phyloP scores from a whole-genome alignment of 1,140 invertebrate genomes.

The Capitella teleta region DNA sequence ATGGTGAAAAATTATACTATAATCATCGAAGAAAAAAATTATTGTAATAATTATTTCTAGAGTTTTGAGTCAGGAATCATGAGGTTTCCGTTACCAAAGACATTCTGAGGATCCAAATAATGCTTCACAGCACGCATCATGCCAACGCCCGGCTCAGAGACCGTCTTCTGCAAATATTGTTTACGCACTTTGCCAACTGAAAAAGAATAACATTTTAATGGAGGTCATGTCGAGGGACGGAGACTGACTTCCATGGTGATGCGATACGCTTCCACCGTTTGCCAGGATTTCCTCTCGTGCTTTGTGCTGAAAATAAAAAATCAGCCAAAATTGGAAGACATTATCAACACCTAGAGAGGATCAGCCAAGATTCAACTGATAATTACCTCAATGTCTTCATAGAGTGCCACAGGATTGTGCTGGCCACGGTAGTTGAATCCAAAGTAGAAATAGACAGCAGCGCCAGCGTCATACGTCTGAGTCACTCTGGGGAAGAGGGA shows the following conservation, averaged over 20 bases:
- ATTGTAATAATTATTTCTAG: too few relatives aligned
- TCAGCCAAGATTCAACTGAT: not conserved
- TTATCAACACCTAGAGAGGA: constrained; percentile 6
- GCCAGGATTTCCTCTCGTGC: constrained; percentile 87
- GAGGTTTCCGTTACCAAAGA: constrained; percentile 82
- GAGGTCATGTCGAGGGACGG: too few relatives aligned
- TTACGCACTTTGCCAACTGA: constrained; percentile 79
- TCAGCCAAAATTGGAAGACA: not conserved
- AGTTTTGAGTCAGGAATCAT: constrained; percentile 9
- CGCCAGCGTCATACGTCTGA: constrained; percentile 92
- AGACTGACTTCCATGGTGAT: constrained; percentile 71
- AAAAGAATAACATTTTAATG: too few relatives aligned
- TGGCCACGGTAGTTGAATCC: constrained; percentile 68
- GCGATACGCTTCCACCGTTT: constrained; percentile 81
- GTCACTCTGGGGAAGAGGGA: constrained; percentile 62
- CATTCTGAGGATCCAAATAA: constrained; percentile 82
- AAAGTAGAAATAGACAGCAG: constrained; percentile 97
- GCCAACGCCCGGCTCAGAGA: constrained; percentile 62
- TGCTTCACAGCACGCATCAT: constrained; percentile 70
- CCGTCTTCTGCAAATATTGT: constrained; percentile 63
- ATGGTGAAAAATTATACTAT: too few relatives aligned
- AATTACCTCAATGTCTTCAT: constrained; percentile 58
- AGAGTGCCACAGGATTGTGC: constrained; percentile 58
- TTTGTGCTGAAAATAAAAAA: not conserved
- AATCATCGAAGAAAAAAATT: too few relatives aligned